Percentiles rank a stretch among this genome's conserved stretches.
These are phyloP conservation scores for Girardinichthys multiradiatus DNA, from an alignment of 2,113 vertebrate genomes.

Conservation along the genomic window DNA sequence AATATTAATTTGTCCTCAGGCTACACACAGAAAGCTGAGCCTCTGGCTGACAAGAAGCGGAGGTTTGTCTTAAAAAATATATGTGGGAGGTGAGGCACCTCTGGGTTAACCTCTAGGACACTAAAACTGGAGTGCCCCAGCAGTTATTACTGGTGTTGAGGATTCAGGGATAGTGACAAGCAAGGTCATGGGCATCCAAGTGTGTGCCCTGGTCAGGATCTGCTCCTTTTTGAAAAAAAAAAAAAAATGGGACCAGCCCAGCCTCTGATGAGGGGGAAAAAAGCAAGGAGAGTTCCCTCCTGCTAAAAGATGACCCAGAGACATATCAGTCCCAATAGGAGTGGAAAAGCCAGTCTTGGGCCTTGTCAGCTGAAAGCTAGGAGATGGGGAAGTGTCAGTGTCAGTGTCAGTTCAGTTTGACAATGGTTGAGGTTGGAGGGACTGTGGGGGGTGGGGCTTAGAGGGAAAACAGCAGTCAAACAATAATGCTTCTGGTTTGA, in stretches of 20 bases:
- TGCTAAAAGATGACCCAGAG: conserved; percentile 74
- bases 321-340: conserved; percentile 75
- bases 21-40: conserved; percentile 82
- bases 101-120: conserved; percentile 36
- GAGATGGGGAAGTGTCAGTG: conserved; percentile 73
- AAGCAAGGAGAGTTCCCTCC: conserved; percentile 29
- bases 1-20: conserved; percentile 96
- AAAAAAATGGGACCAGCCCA: conserved; percentile 54
- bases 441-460: conserved; percentile 39
- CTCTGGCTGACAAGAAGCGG: conserved; percentile 86
- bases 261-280: conserved; percentile 47
- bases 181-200: conserved; percentile 76
- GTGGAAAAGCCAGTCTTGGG: conserved; percentile 71
- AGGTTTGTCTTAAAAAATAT: conserved; percentile 84
- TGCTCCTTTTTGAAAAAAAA: conserved; percentile 54
- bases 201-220: conserved; percentile 66
- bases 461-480: conserved; percentile 56
- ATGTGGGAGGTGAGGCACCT: conserved; percentile 29
- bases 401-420: conserved; percentile 70
- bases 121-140: conserved; percentile 54
- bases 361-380: conserved; percentile 74
- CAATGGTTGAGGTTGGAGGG: conserved; percentile 63
- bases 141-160: conserved; percentile 63
- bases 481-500: conserved; percentile 61
- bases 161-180: conserved; percentile 78